Conservation (phyloP, 2,113 vertebrate genomes). For the Coreoperca whiteheadi region DNA sequence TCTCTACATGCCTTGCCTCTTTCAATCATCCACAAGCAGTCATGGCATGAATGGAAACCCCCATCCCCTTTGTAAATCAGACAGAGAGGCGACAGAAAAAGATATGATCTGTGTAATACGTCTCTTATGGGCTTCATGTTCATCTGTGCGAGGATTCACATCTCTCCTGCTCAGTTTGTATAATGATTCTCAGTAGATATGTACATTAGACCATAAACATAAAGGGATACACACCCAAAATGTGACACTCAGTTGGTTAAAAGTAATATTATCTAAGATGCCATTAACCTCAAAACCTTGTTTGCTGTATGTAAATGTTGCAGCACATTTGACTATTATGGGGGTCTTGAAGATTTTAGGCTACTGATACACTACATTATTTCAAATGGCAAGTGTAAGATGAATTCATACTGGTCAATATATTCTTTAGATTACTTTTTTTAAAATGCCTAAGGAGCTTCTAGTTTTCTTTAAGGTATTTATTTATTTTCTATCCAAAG, state of each 20-base stretch:
- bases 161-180: slow-evolving; percentile 32
- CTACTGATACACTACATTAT: background rate
- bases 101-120: slow-evolving; percentile 45
- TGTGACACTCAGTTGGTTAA: slow-evolving; percentile 13
- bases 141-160: slow-evolving; percentile 26
- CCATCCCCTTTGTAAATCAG: slow-evolving; percentile 31
- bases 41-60: slow-evolving; percentile 46
- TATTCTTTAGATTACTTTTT: background rate
- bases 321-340: slow-evolving; percentile 9
- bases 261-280: slow-evolving; percentile 12
- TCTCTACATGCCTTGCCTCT: slow-evolving; percentile 67
- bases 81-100: slow-evolving; percentile 29
- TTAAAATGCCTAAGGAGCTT: too few species aligned
- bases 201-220: background rate
- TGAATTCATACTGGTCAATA: background rate
- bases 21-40: slow-evolving; percentile 71
- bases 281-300: slow-evolving; percentile 6
- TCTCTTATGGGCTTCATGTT: slow-evolving; percentile 41
- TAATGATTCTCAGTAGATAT: slow-evolving; percentile 1
- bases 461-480: background rate
- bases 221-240: background rate
- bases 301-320: slow-evolving; percentile 30
- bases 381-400: background rate
- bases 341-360: background rate
- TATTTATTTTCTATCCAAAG: background rate